phyloP scores from a whole-genome alignment of 1,140 invertebrate species.

The Drosophila insularis region DNA sequence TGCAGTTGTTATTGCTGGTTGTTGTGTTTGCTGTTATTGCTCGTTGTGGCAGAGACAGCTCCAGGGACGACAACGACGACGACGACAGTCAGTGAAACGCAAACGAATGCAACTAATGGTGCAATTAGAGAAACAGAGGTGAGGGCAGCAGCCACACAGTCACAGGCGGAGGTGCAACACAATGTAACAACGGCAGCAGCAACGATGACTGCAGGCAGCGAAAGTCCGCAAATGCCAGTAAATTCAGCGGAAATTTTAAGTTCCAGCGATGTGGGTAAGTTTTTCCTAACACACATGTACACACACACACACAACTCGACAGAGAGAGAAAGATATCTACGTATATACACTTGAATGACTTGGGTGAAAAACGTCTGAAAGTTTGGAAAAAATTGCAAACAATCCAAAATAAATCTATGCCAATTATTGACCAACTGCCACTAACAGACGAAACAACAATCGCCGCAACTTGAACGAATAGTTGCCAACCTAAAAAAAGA shows the following conservation, averaged over 20 bases:
- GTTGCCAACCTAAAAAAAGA: slow-evolving; percentile 29
- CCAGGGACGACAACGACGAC: slow-evolving; percentile 29
- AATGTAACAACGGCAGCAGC: slow-evolving; percentile 8
- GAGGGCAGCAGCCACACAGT: slow-evolving; percentile 25
- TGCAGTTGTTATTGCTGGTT: slow-evolving; percentile 50
- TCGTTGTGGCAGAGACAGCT: slow-evolving; percentile 41
- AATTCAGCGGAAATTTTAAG: slow-evolving; percentile 74
- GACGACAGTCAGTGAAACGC: slow-evolving; percentile 62
- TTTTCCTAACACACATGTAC: slow-evolving; percentile 31
- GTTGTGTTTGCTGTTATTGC: slow-evolving; percentile 54
- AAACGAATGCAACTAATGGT: slow-evolving; percentile 78
- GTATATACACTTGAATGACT: slow-evolving; percentile 4
- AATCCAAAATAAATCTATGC: slow-evolving; percentile 79
- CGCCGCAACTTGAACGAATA: slow-evolving; percentile 11
- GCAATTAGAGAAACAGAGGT: slow-evolving; percentile 70
- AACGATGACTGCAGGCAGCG: slow-evolving; percentile 37
- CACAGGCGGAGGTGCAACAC: slow-evolving; percentile 17
- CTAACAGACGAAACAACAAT: slow-evolving; percentile 54
- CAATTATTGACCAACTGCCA: slow-evolving; percentile 79
- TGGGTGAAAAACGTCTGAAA: slow-evolving; percentile 25
- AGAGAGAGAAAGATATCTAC: too few relatives aligned
- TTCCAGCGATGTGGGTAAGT: slow-evolving; percentile 73
- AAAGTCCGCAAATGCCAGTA: slow-evolving; percentile 27
- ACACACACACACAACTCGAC: slow-evolving; percentile 3
- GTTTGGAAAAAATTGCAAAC: slow-evolving; percentile 59